Evolutionary conservation across 2,888 invertebrate species (phyloP).

Genomic region (Dichetophora obliterata): DNA sequence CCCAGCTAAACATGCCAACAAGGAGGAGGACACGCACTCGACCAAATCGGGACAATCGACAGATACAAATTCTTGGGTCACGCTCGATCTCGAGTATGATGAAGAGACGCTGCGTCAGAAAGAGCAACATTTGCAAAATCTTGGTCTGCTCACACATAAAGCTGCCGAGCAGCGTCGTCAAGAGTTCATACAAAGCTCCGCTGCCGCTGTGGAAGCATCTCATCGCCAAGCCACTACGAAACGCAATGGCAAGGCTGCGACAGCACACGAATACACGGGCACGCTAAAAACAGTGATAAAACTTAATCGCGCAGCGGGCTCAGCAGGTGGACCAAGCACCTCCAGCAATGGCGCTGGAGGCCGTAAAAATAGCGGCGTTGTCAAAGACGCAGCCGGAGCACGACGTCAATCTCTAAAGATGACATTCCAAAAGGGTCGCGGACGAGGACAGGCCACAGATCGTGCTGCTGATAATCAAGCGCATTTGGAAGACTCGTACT

Average conservation of each 20-base stretch:
- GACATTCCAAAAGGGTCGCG: slow-evolving; percentile 81
- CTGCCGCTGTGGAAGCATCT: slow-evolving; percentile 51
- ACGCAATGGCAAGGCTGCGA: slow-evolving; percentile 54
- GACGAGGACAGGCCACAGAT: slow-evolving; percentile 71
- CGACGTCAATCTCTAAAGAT: slow-evolving; percentile 80
- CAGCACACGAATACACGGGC: slow-evolving; percentile 76
- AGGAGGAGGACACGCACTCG: slow-evolving; percentile 42
- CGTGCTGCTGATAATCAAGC: slow-evolving; percentile 61
- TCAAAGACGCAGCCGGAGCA: slow-evolving; percentile 51
- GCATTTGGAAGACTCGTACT: slow-evolving; percentile 71
- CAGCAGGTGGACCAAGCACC: slow-evolving; percentile 52
- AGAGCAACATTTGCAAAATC: slow-evolving; percentile 79
- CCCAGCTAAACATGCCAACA: slow-evolving; percentile 43
- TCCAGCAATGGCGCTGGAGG: slow-evolving; percentile 42
- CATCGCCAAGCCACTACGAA: slow-evolving; percentile 46
- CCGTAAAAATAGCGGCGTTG: slow-evolving; percentile 30
- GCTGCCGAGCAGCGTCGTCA: slow-evolving; percentile 76
- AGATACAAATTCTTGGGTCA: slow-evolving; percentile 50
- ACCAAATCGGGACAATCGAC: slow-evolving; percentile 55
- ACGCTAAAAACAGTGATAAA: slow-evolving; percentile 88
- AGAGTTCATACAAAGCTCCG: slow-evolving; percentile 61
- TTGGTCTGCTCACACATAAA: slow-evolving; percentile 82
- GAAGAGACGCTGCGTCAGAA: slow-evolving; percentile 79
- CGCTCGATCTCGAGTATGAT: slow-evolving; percentile 56
- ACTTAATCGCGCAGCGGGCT: slow-evolving; percentile 72